Evolutionary conservation across 2,797 vertebrate genomes (phyloP).

Genomic region (Phoeniculus purpureus): DNA sequence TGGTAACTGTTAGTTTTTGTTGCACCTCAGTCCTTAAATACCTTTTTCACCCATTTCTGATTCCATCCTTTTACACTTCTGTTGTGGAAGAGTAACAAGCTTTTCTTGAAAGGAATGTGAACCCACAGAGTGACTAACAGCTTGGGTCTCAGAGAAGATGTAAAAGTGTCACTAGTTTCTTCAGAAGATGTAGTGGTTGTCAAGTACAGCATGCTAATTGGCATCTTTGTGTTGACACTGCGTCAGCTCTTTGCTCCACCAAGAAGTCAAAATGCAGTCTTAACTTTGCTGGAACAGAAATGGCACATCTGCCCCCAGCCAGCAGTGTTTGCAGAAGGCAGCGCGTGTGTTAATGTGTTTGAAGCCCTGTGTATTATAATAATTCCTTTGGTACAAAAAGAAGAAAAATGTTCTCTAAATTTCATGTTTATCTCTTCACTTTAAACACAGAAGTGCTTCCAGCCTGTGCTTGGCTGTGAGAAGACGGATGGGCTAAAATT

Average conservation of each 20-base stretch:
- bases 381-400: background rate
- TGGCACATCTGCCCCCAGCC: background rate
- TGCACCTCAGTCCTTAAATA: background rate
- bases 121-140: background rate
- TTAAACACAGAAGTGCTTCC: background rate
- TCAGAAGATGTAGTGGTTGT: constrained; percentile 48
- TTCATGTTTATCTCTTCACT: constrained; percentile 4
- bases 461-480: background rate
- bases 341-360: constrained; percentile 29
- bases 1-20: background rate
- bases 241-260: constrained; percentile 44
- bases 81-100: background rate
- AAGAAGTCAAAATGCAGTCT: constrained; percentile 51
- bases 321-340: constrained; percentile 50
- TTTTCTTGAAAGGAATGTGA: background rate
- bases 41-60: background rate
- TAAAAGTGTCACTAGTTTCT: constrained; percentile 1
- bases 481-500: background rate
- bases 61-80: background rate
- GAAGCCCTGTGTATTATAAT: background rate
- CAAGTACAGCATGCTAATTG: constrained; percentile 65
- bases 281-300: constrained; percentile 52
- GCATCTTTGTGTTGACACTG: constrained; percentile 48
- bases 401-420: background rate
- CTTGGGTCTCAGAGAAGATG: background rate